Percentiles rank a stretch among this genome's conserved stretches.
Evolutionary conservation across 2,113 vertebrate genomes (phyloP).

Genomic region (Peromyscus polionotus): DNA sequence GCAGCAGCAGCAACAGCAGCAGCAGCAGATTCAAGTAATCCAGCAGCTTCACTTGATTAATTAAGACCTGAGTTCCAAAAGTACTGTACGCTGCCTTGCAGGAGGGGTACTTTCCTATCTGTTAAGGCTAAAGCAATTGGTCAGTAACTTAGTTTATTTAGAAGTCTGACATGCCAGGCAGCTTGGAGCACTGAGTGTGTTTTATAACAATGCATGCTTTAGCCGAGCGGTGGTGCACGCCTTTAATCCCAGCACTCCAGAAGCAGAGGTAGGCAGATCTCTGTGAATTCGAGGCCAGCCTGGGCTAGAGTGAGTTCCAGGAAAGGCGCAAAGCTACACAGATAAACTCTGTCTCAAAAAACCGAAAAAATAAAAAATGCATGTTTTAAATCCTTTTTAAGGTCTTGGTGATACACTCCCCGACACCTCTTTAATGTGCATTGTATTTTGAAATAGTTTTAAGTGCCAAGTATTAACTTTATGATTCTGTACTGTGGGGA

Average conservation of each 20-base stretch:
- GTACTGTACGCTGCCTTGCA: constrained; percentile 42
- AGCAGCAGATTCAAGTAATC: constrained; percentile 99
- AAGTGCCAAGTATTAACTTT: constrained; percentile 68
- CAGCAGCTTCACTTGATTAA: constrained; percentile 93
- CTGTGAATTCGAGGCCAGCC: too few relatives aligned
- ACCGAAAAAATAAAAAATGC: constrained; percentile 38
- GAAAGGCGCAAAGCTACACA: too few relatives aligned
- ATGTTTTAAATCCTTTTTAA: constrained; percentile 82
- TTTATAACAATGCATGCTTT: constrained; percentile 81
- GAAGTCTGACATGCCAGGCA: constrained; percentile 70
- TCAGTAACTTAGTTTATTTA: constrained; percentile 45
- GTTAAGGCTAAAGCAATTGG: constrained; percentile 63
- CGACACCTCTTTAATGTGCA: constrained; percentile 66
- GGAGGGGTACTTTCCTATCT: constrained; percentile 44
- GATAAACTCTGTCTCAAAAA: too few relatives aligned
- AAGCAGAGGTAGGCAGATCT: too few relatives aligned
- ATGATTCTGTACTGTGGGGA: constrained; percentile 59
- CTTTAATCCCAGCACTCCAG: too few relatives aligned
- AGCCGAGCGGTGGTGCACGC: neutral
- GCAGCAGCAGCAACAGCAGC: constrained; percentile 95
- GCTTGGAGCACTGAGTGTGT: constrained; percentile 86
- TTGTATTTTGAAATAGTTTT: neutral
- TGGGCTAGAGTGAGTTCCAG: too few relatives aligned
- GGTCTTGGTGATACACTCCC: constrained; percentile 88
- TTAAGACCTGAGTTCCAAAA: constrained; percentile 86